Evolutionary conservation across 2,113 vertebrate genomes (phyloP), one percentile per base, ranked within the genome.

Genomic region (Stigmatopora nigra): DNA sequence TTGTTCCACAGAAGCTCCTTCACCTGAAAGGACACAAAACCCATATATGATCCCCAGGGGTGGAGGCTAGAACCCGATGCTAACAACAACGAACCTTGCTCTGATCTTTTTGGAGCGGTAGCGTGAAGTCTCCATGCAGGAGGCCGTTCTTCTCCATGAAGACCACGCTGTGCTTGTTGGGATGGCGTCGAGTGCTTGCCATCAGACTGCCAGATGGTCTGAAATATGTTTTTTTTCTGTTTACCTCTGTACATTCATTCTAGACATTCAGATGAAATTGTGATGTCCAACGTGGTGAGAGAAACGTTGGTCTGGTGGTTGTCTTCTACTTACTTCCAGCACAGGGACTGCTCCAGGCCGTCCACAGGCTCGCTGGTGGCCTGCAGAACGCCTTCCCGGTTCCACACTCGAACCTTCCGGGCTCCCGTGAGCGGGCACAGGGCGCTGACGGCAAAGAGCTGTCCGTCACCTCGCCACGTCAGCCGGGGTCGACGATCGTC

Each of bases 141-240:
- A 99, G 94, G 16, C 97, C 97, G 38, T 99, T 99, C 88, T 94
- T 98, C 86, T 99, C 97, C 88, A 99, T 72, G 83, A 99, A 99
- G 64, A 99, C 89, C 73, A 99, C 91, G 16, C 93, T 92, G 53
- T 96, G 90, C 67, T 94, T 94, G 83, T 98, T 97, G 65, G 90
- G 92, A 63, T 93, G 97, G 48, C 93, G 89, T 77, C 93, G 95
- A 0, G 93, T 92, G 63, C 92, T 93, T 10, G 94, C 92, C 49
- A 98, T 94, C 71, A 98, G 76, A 72, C 91, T 95, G 53, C 97
- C 95, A 0, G 95, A 97, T 0, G 96, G 95, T 72, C 96, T 98
- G 81, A 78, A 68, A 77, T 49, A 68, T 20, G n/a, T 31, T 31
- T 31, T 31, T 31, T 31, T 31, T 31, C 25, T 31, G 3, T 31